These are phyloP conservation scores for Sminthopsis crassicaudata DNA, from an alignment of 2,113 vertebrate species.

Conservation along the genomic window DNA sequence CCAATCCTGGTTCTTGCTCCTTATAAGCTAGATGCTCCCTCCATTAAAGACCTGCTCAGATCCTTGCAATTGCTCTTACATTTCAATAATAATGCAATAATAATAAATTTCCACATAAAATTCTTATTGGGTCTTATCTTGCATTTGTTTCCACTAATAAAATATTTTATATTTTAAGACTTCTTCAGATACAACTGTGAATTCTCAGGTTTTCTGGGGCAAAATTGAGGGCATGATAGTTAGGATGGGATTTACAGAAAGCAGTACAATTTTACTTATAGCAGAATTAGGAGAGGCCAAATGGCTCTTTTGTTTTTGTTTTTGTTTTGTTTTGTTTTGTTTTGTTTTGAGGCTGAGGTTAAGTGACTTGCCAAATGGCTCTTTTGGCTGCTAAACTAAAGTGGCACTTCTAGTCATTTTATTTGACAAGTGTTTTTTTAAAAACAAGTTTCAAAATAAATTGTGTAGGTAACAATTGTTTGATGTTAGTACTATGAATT, in stretches of 20 bases:
- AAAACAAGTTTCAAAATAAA: conserved; percentile 42
- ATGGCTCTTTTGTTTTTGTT: conserved; percentile 64
- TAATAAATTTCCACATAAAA: too few relatives aligned
- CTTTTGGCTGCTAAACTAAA: conserved; percentile 64
- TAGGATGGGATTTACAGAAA: conserved; percentile 18
- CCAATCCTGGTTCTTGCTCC: too few relatives aligned
- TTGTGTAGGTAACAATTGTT: conserved; percentile 44
- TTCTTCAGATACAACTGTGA: background rate
- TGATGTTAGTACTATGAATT: background rate
- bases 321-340: too few relatives aligned
- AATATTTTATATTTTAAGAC: background rate
- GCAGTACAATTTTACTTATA: conserved; percentile 51
- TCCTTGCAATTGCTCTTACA: too few relatives aligned
- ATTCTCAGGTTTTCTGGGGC: conserved; percentile 26
- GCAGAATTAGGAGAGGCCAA: conserved; percentile 56
- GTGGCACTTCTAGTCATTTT: conserved; percentile 41
- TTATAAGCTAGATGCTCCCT: too few relatives aligned
- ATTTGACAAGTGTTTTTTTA: conserved; percentile 44
- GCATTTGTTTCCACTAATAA: background rate
- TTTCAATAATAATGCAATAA: too few relatives aligned
- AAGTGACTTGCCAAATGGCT: conserved; percentile 60
- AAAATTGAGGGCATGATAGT: conserved; percentile 9
- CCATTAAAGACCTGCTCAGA: too few relatives aligned
- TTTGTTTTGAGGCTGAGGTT: too few relatives aligned
- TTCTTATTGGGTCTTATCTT: too few relatives aligned